Percentiles rank a stretch among this genome's conserved stretches.
Conservation (phyloP, 2,797 vertebrate species). For the Pantherophis vulpinus region DNA sequence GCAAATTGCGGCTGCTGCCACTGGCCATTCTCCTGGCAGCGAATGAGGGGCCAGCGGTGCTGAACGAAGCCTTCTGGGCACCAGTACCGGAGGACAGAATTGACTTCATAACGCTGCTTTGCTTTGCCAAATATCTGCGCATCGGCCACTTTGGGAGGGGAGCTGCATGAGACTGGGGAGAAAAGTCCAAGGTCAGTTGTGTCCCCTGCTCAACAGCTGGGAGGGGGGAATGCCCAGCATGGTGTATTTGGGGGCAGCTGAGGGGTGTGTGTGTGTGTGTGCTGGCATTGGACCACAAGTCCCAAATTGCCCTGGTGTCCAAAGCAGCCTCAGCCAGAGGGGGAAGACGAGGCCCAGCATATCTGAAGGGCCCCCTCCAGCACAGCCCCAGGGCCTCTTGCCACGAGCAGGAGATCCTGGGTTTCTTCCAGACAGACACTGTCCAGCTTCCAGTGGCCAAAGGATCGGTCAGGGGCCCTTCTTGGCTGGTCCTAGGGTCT, state of each 20-base stretch:
- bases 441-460: background rate
- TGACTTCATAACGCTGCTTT: constrained; percentile 77
- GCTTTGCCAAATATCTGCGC: constrained; percentile 80
- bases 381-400: background rate
- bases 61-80: constrained; percentile 81
- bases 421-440: background rate
- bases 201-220: background rate
- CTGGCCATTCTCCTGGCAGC: constrained; percentile 78
- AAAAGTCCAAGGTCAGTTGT: background rate
- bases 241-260: background rate
- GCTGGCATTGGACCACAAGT: background rate
- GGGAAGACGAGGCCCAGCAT: background rate
- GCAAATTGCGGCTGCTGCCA: constrained; percentile 85
- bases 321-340: background rate
- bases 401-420: background rate
- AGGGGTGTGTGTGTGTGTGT: background rate
- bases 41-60: constrained; percentile 81
- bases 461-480: background rate
- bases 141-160: constrained; percentile 76
- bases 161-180: constrained; percentile 81
- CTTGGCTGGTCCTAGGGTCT: background rate
- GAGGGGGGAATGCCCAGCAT: background rate
- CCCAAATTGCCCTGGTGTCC: background rate
- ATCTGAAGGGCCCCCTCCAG: background rate
- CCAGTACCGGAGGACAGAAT: constrained; percentile 79